phyloP scores from a whole-genome alignment of 2,888 invertebrate genomes.

The Sarcophaga subvicina region DNA sequence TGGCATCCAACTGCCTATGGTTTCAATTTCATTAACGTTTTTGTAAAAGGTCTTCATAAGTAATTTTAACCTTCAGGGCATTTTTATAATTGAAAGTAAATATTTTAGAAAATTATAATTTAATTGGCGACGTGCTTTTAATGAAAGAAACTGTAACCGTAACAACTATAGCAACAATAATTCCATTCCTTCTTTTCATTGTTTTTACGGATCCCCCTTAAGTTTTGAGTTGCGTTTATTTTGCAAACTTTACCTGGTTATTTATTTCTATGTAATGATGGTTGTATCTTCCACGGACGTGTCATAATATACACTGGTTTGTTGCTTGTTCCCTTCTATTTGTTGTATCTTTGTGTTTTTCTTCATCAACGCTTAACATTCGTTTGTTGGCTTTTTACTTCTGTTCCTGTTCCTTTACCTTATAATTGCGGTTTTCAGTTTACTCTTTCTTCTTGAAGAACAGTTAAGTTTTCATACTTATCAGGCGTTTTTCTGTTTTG shows the following conservation, averaged over 20 bases:
- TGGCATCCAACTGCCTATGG: neutral
- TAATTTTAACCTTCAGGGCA: constrained; percentile 18
- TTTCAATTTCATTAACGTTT: neutral
- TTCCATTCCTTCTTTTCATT: neutral
- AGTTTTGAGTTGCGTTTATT: neutral
- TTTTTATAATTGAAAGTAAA: constrained; percentile 52
- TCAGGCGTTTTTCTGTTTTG: neutral
- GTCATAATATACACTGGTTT: too few relatives aligned
- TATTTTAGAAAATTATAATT: constrained; percentile 40
- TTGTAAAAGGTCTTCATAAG: neutral
- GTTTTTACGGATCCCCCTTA: neutral
- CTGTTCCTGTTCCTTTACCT: neutral
- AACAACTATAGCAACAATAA: neutral
- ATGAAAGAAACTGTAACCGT: neutral
- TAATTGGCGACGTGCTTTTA: constrained; percentile 21
- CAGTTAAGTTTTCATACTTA: neutral
- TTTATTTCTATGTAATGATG: neutral
- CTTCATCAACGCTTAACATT: too few relatives aligned
- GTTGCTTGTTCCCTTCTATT: too few relatives aligned
- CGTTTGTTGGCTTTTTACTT: too few relatives aligned
- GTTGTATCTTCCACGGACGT: neutral
- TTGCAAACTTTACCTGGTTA: neutral
- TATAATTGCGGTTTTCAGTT: neutral
- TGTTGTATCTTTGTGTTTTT: too few relatives aligned
- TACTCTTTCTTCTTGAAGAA: neutral